A percentile compares a stretch with the other conserved stretches of the same genome.
phyloP scores from a whole-genome alignment of 2,888 invertebrate genomes.

The Melinaea marsaeus region DNA sequence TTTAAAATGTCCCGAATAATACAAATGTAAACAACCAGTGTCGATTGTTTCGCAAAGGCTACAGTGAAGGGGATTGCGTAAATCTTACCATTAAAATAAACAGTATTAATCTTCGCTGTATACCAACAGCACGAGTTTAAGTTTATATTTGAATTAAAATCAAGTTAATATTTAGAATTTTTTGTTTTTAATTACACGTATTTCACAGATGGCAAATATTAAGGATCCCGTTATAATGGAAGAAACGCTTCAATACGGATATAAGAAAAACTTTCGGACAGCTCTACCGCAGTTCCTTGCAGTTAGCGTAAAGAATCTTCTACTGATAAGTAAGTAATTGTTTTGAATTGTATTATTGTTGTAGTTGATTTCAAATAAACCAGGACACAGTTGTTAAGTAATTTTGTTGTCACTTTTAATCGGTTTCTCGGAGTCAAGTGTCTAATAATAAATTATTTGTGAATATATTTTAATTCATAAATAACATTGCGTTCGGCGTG shows the following conservation, averaged over 20 bases:
- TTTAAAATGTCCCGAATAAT: neutral
- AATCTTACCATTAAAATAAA: slow-evolving; percentile 10
- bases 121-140: neutral
- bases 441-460: too few relatives aligned
- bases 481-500: too few relatives aligned
- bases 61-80: slow-evolving; percentile 23
- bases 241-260: slow-evolving; percentile 42
- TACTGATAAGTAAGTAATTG: slow-evolving; percentile 79
- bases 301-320: slow-evolving; percentile 88
- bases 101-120: slow-evolving; percentile 6
- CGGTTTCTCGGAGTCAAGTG: neutral
- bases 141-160: neutral
- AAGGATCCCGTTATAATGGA: slow-evolving; percentile 4
- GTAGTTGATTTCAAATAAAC: too few relatives aligned
- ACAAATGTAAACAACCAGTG: neutral
- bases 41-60: slow-evolving; percentile 15
- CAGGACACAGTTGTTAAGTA: too few relatives aligned
- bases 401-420: too few relatives aligned
- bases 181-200: neutral
- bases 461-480: too few relatives aligned
- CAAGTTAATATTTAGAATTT: neutral
- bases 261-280: slow-evolving; percentile 70
- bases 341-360: neutral
- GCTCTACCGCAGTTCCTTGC: slow-evolving; percentile 86
- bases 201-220: slow-evolving; percentile 23